phyloP scores from a whole-genome alignment of 2,113 vertebrate genomes.

The Rhegmatorhina hoffmannsi region DNA sequence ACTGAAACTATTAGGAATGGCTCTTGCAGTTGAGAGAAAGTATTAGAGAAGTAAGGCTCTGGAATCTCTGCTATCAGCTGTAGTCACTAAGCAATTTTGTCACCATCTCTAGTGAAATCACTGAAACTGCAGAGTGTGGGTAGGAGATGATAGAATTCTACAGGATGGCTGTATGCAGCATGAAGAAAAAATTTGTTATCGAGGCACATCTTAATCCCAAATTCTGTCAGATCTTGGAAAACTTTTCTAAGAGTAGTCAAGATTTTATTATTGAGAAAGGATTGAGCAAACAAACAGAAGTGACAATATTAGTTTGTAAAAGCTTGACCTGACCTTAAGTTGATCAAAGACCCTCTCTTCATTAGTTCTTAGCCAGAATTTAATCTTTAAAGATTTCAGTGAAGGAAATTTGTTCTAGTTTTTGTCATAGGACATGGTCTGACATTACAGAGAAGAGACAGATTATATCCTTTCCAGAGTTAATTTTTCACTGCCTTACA shows the following conservation, averaged over 20 bases:
- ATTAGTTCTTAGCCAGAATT: background rate
- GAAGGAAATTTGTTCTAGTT: background rate
- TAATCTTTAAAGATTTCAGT: background rate
- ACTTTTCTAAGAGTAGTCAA: background rate
- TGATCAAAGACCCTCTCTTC: background rate
- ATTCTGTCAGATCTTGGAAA: background rate
- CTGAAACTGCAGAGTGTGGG: background rate
- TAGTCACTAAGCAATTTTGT: background rate
- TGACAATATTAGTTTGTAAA: background rate
- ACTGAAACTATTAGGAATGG: background rate
- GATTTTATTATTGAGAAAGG: background rate
- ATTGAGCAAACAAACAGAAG: background rate
- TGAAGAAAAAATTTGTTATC: background rate
- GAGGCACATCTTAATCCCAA: background rate
- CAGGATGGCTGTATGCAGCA: background rate
- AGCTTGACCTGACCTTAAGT: background rate
- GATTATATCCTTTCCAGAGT: background rate
- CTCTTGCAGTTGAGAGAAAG: background rate
- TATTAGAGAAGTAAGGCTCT: background rate
- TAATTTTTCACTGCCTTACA: background rate
- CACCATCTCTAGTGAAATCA: background rate
- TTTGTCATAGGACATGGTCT: background rate
- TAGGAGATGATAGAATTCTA: background rate
- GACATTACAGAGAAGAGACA: background rate
- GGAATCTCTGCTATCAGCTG: background rate